phyloP scores from a whole-genome alignment of 2,113 vertebrate species.

The Ginglymostoma cirratum region DNA sequence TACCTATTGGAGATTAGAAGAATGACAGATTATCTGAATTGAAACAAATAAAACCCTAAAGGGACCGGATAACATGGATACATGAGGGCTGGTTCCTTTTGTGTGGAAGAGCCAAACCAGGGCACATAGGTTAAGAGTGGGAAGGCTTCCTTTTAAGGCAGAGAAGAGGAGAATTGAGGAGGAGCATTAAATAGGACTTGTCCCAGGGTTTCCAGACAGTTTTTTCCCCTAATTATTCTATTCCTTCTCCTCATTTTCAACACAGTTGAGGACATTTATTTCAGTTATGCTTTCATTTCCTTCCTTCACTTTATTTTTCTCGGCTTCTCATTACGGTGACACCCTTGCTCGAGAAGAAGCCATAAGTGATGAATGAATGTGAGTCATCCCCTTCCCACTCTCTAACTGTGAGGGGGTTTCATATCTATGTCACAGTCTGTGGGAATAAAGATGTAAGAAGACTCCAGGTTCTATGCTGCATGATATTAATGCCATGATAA shows the following conservation, averaged over 20 bases:
- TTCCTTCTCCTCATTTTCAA: not conserved
- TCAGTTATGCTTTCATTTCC: no score
- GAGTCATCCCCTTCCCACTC: not conserved
- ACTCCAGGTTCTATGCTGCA: not conserved
- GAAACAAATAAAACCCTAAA: no score
- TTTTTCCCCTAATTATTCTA: not conserved
- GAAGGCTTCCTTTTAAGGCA: no score
- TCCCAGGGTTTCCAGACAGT: not conserved
- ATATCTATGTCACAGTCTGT: not conserved
- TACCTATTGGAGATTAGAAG: no score
- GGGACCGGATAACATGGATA: no score
- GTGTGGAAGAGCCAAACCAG: no score
- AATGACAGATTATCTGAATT: no score
- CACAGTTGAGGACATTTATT: not conserved
- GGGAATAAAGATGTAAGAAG: not conserved
- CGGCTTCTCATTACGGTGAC: not conserved
- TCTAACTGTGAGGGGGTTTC: no score
- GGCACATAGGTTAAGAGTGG: no score
- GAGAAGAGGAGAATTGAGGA: no score
- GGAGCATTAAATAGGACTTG: not conserved
- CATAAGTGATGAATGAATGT: not conserved
- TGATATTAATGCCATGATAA: not conserved
- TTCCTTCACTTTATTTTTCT: not conserved
- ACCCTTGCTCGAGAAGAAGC: no score
- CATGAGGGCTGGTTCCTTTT: no score